A percentile compares a stretch with the other conserved stretches of the same genome.
Evolutionary conservation across 2,888 invertebrate genomes (phyloP).

Genomic region (Hecatera dysodea): DNA sequence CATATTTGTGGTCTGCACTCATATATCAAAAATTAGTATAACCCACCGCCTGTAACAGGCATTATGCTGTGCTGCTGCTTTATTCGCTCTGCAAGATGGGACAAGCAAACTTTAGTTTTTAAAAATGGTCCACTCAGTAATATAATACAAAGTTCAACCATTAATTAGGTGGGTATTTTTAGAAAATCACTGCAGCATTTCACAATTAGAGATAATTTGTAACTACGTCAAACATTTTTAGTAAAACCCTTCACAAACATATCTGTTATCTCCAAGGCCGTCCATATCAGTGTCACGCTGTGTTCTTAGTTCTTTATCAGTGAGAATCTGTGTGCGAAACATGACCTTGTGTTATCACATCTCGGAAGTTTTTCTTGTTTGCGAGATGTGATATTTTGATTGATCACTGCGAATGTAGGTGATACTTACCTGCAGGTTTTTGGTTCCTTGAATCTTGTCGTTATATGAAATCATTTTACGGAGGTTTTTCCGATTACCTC

Average conservation of each 20-base stretch:
- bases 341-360: constrained; percentile 66
- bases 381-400: constrained; percentile 53
- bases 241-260: constrained; percentile 48
- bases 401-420: constrained; percentile 45
- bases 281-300: constrained; percentile 73
- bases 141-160: no score
- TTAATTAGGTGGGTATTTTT: background rate
- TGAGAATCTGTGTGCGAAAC: constrained; percentile 64
- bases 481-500: constrained; percentile 1
- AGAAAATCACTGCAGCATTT: background rate
- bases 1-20: background rate
- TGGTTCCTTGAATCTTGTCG: background rate
- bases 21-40: no score
- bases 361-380: constrained; percentile 59
- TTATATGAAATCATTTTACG: background rate
- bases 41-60: no score
- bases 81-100: background rate
- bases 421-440: background rate
- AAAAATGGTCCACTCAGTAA: background rate
- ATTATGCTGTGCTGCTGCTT: background rate
- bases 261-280: constrained; percentile 73
- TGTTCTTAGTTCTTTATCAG: constrained; percentile 75
- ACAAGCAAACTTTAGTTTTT: background rate
- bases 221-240: constrained; percentile 16
- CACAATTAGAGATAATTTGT: constrained; percentile 9